Percentiles rank a stretch among this genome's conserved stretches.
Conservation (phyloP, 2,888 invertebrate species). For the Anagyrus pseudococci region DNA sequence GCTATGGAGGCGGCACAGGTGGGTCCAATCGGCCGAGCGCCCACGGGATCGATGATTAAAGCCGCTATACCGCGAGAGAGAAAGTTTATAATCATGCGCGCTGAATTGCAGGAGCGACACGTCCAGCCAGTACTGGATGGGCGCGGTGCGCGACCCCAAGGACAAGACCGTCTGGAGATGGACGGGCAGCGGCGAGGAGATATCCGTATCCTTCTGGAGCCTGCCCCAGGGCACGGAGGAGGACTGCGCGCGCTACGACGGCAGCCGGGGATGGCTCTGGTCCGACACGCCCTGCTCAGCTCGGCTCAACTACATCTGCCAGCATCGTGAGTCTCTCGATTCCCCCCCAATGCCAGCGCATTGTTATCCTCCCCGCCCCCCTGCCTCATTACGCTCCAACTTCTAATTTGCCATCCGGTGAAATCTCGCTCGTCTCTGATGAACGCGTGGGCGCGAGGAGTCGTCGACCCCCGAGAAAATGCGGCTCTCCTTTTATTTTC, state of each 20-base stretch:
- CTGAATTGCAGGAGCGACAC: slow-evolving; percentile 74
- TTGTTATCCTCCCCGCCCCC: too few relatives aligned
- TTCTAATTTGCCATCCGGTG: too few relatives aligned
- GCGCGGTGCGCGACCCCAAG: slow-evolving; percentile 83
- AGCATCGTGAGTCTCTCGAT: slow-evolving; percentile 88
- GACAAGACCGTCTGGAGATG: slow-evolving; percentile 86
- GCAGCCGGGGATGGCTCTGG: slow-evolving; percentile 94
- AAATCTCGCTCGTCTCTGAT: too few relatives aligned
- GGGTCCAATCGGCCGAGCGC: too few relatives aligned
- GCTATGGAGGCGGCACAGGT: slow-evolving; percentile 87
- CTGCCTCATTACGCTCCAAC: too few relatives aligned
- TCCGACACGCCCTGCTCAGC: slow-evolving; percentile 88
- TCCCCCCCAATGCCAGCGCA: too few relatives aligned
- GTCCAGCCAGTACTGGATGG: slow-evolving; percentile 95
- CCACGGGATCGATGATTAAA: background rate
- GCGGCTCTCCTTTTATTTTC: too few relatives aligned
- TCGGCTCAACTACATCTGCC: slow-evolving; percentile 88
- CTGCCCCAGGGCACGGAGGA: slow-evolving; percentile 78
- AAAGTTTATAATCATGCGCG: background rate
- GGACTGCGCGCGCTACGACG: slow-evolving; percentile 89
- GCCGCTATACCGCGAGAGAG: too few relatives aligned
- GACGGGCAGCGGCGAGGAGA: slow-evolving; percentile 83
- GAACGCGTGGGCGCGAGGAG: too few relatives aligned
- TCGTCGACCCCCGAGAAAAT: too few relatives aligned
- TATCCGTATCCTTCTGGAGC: slow-evolving; percentile 92